phyloP scores from a whole-genome alignment of 2,113 vertebrate species.

The Osmerus eperlanus region DNA sequence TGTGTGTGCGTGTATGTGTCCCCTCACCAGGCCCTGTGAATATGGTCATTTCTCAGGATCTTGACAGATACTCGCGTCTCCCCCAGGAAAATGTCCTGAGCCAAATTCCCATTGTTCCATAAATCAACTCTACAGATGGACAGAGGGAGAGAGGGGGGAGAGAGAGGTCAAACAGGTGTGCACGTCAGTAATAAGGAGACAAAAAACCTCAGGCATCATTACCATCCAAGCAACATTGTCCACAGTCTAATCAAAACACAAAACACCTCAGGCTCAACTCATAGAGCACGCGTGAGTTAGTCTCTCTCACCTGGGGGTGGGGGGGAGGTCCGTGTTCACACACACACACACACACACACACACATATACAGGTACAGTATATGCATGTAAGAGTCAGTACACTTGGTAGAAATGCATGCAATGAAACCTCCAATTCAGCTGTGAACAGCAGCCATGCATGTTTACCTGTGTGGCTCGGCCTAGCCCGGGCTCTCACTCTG shows the following conservation, averaged over 20 bases:
- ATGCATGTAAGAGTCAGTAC: constrained; percentile 18
- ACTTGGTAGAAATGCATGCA: constrained; percentile 44
- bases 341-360: too few relatives aligned
- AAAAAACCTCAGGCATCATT: neutral
- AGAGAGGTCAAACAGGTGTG: neutral
- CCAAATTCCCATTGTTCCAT: constrained; percentile 96
- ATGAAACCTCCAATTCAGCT: constrained; percentile 64
- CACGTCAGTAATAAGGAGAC: neutral
- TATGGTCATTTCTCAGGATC: constrained; percentile 81
- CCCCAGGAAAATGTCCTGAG: constrained; percentile 92
- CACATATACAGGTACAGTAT: too few relatives aligned
- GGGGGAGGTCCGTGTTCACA: too few relatives aligned
- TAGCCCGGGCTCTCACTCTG: constrained; percentile 55
- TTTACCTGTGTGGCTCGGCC: constrained; percentile 53
- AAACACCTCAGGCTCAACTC: neutral
- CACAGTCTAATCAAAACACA: neutral
- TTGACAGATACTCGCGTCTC: constrained; percentile 93
- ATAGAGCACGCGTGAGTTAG: neutral
- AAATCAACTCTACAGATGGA: constrained; percentile 85
- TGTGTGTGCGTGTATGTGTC: neutral
- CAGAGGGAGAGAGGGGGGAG: constrained; percentile 14
- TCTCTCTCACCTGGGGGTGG: neutral
- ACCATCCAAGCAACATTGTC: constrained; percentile 6
- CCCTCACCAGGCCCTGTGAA: constrained; percentile 90
- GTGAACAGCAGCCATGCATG: constrained; percentile 61